Evolutionary conservation across 2,113 vertebrate genomes (phyloP).

Genomic region (Ovis canadensis): DNA sequence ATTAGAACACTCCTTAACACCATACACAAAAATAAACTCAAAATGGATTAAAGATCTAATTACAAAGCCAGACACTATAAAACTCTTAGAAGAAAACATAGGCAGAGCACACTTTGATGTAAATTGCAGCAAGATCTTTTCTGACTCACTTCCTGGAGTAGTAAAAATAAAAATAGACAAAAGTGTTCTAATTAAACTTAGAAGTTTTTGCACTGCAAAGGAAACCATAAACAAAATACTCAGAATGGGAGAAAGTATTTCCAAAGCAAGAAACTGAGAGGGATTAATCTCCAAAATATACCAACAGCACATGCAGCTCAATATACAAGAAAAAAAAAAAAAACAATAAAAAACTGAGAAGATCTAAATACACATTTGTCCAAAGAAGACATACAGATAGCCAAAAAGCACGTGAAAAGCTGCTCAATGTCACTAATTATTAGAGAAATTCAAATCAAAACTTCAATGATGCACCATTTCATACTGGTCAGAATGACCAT

Average conservation of each 20-base stretch:
- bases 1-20: neutral
- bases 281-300: neutral
- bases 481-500: too few species aligned
- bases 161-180: neutral
- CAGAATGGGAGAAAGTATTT: neutral
- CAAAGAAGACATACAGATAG: neutral
- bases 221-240: neutral
- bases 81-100: neutral
- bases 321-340: too few species aligned
- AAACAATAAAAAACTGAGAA: too few species aligned
- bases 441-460: too few species aligned
- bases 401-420: neutral
- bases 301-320: neutral
- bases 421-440: too few species aligned
- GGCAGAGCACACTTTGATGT: neutral
- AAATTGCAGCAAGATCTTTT: neutral
- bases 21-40: neutral
- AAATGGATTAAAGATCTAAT: neutral
- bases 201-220: neutral
- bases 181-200: neutral
- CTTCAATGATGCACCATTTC: too few species aligned
- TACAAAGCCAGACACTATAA: neutral
- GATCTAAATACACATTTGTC: neutral
- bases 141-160: neutral
- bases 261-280: neutral